Evolutionary conservation across 2,888 invertebrate species (phyloP), one percentile per base, ranked within the genome.

Genomic region (Hypsopygia costalis): DNA sequence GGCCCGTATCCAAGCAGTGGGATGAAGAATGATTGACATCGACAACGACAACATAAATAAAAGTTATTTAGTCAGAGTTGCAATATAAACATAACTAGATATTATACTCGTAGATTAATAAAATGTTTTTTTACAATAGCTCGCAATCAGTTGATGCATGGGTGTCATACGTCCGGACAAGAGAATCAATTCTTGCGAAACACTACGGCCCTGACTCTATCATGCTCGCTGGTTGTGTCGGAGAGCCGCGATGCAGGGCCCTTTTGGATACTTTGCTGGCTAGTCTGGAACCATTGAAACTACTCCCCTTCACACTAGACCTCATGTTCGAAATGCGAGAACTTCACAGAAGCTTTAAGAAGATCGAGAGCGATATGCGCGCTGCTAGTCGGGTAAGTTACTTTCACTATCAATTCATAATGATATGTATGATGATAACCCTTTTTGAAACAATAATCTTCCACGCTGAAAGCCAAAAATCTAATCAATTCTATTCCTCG

Each of bases 101-200:
- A 28, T 46, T 25, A 31, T 12, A 11, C 11, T 7, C 11, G 4
- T 12, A 20, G 33, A 41, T 44, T 34, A 12, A 11, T 48, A 50
- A 31, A 33, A 7, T 25, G 37, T 39, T 21, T 22, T 33, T n/a
- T 20, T 16, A 20, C 10, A 39, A 41, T 85, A 94, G 94, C 77
- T 92, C 96, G 40, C 91, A 94, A 52, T 94, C 96, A n/a, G 89
- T 97, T 55, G 97, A 97, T 62, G 96, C 96, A 22, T 97, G 97
- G 97, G 91, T 96, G 51, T 94, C 95, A 42, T 97, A 96, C 70
- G 90, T 97, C 38, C 91, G 95, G 51, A 95, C 96, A 8, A 91
- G 97, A 51, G 97, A 97, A 72, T 93, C 94, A 10, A 91, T 96
- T 10, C 85, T 97, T 36, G 91, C 92, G 30, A 95, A 94, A 63